Conservation (phyloP, 2,797 vertebrate genomes). For the Sternarchorhynchus goeldii region DNA sequence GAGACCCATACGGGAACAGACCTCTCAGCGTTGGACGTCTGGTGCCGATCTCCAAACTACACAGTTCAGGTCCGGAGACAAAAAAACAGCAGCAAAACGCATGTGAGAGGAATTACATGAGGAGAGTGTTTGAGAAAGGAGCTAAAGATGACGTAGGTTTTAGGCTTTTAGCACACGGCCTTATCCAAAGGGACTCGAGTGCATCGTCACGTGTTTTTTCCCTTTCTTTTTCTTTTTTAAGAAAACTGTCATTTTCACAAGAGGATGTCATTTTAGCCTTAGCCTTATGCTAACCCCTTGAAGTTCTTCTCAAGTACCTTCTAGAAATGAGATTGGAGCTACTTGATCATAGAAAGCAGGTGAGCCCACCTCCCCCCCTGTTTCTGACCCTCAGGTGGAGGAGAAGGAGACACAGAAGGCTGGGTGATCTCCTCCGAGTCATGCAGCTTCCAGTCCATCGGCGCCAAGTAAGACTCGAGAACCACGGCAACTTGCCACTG, state of each 20-base stretch:
- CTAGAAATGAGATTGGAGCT: too few species aligned
- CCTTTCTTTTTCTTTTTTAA: too few species aligned
- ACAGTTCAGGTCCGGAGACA: slow-evolving; percentile 73
- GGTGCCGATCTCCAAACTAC: slow-evolving; percentile 87
- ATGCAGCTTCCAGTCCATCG: slow-evolving; percentile 98
- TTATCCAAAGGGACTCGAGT: too few species aligned
- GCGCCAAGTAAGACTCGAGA: slow-evolving; percentile 86
- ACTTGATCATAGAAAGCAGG: too few species aligned
- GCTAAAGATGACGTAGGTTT: too few species aligned
- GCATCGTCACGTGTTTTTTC: too few species aligned
- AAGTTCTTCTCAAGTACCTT: too few species aligned
- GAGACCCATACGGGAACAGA: slow-evolving; percentile 96
- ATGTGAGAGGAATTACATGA: background rate
- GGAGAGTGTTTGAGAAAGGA: too few species aligned
- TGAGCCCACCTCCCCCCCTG: background rate
- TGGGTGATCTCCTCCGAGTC: slow-evolving; percentile 99
- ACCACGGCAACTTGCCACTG: background rate
- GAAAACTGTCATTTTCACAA: too few species aligned
- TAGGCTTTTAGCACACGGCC: too few species aligned
- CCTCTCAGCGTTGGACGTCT: slow-evolving; percentile 92
- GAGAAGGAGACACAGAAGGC: slow-evolving; percentile 88
- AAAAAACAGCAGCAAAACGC: background rate
- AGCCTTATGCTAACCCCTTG: too few species aligned
- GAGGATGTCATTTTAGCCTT: too few species aligned
- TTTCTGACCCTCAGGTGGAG: slow-evolving; percentile 71